A percentile compares a stretch with the other conserved stretches of the same genome.
These are phyloP conservation scores for Cuniculus paca DNA, from an alignment of 2,797 vertebrate species.

Conservation along the genomic window DNA sequence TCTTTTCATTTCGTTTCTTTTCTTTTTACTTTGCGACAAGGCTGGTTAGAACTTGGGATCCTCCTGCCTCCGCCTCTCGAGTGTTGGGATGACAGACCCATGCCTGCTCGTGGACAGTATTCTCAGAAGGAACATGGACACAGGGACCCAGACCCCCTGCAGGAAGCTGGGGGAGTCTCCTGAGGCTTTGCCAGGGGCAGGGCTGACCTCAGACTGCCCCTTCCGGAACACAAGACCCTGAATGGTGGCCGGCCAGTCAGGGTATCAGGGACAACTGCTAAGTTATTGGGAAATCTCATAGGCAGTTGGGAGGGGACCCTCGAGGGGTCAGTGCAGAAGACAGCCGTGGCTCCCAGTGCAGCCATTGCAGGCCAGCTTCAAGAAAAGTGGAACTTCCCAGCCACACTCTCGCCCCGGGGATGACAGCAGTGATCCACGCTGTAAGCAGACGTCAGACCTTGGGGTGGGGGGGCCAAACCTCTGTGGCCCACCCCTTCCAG, in stretches of 20 bases:
- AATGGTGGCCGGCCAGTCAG: neutral
- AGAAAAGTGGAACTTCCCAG: neutral
- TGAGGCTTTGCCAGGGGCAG: neutral
- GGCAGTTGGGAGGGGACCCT: too few species aligned
- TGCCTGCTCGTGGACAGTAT: neutral
- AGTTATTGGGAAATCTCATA: neutral
- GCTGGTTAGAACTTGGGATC: too few species aligned
- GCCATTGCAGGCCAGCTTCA: neutral
- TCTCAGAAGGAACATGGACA: neutral
- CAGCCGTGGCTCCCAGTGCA: too few species aligned
- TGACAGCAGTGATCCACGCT: neutral
- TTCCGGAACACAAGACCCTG: neutral
- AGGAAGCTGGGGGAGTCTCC: neutral
- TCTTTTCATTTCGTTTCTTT: too few species aligned
- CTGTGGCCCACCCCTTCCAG: neutral
- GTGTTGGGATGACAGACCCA: neutral
- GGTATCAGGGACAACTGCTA: neutral
- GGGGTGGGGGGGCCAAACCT: neutral
- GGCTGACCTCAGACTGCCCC: neutral
- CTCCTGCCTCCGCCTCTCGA: neutral
- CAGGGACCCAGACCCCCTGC: neutral
- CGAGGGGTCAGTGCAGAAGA: neutral
- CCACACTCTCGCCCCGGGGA: neutral
- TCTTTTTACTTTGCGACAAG: neutral
- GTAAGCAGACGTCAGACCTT: neutral